Evolutionary conservation across 1,140 invertebrate species (phyloP).

Genomic region (Agrilus planipennis): DNA sequence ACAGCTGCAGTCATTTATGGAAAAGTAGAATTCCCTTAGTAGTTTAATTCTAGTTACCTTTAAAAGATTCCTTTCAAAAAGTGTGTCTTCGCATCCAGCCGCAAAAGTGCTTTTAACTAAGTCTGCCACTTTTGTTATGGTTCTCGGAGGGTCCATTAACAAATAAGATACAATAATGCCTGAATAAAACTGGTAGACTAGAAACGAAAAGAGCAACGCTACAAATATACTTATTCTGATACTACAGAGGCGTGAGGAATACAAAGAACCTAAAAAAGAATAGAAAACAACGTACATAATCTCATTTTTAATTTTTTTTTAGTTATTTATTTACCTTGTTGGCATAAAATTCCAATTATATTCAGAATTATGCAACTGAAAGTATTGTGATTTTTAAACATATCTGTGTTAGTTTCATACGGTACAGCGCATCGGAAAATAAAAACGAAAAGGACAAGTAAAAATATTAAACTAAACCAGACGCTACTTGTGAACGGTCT

Average conservation of each 20-base stretch:
- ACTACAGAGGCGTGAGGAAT: constrained; percentile 31
- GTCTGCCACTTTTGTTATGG: constrained; percentile 48
- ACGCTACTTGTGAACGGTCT: constrained; percentile 40
- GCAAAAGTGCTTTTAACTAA: constrained; percentile 46
- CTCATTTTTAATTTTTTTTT: background rate
- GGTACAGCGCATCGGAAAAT: constrained; percentile 23
- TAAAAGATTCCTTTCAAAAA: constrained; percentile 50
- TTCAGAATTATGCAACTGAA: constrained; percentile 18
- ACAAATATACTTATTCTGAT: constrained; percentile 45
- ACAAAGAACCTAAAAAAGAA: constrained; percentile 11
- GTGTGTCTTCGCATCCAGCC: constrained; percentile 46
- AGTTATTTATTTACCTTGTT: constrained; percentile 16
- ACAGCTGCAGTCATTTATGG: constrained; percentile 41
- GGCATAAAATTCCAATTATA: constrained; percentile 22
- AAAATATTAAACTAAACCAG: constrained; percentile 38
- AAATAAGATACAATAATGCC: constrained; percentile 59
- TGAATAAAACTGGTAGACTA: constrained; percentile 60
- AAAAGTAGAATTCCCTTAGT: constrained; percentile 6
- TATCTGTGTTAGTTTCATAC: background rate
- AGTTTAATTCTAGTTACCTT: constrained; percentile 31
- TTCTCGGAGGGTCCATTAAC: constrained; percentile 48
- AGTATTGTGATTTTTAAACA: constrained; percentile 2
- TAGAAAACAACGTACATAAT: background rate
- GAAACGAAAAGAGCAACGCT: constrained; percentile 48
- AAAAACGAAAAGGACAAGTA: constrained; percentile 26